phyloP scores from a whole-genome alignment of 1,140 invertebrate genomes.

The Sycobia sp. region DNA sequence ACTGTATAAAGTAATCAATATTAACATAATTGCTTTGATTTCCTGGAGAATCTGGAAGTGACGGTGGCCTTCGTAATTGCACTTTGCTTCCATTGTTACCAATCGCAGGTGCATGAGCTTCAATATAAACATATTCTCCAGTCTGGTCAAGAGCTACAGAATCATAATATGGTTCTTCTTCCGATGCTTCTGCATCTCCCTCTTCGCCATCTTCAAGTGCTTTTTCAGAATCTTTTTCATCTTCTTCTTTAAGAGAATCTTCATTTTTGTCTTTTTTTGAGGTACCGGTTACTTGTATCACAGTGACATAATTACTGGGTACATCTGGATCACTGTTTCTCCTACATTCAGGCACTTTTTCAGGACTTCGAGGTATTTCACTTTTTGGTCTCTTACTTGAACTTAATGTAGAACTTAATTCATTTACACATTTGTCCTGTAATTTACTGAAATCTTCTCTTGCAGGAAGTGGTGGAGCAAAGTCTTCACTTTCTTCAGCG shows the following conservation, averaged over 20 bases:
- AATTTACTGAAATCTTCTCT: conserved; percentile 57
- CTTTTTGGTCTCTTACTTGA: conserved; percentile 55
- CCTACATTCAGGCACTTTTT: conserved; percentile 55
- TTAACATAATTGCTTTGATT: conserved; percentile 85
- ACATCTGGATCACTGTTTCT: conserved; percentile 61
- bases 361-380: conserved; percentile 57
- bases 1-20: conserved; percentile 88
- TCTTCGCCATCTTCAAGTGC: conserved; percentile 54
- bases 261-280: conserved; percentile 57
- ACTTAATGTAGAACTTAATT: conserved; percentile 56
- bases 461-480: conserved; percentile 45
- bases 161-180: conserved; percentile 81
- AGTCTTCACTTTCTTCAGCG: conserved; percentile 40
- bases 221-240: conserved; percentile 58
- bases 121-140: conserved; percentile 78
- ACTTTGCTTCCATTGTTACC: conserved; percentile 49
- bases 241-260: conserved; percentile 52
- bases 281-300: conserved; percentile 80
- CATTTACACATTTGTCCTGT: conserved; percentile 58
- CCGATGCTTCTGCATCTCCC: conserved; percentile 62
- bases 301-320: conserved; percentile 82
- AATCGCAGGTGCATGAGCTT: conserved; percentile 64
- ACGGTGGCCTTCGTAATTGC: conserved; percentile 53
- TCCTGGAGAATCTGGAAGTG: conserved; percentile 75
- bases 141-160: conserved; percentile 79